These are phyloP conservation scores for Mormoops blainvillei DNA, from an alignment of 2,113 vertebrate genomes.

Conservation along the genomic window DNA sequence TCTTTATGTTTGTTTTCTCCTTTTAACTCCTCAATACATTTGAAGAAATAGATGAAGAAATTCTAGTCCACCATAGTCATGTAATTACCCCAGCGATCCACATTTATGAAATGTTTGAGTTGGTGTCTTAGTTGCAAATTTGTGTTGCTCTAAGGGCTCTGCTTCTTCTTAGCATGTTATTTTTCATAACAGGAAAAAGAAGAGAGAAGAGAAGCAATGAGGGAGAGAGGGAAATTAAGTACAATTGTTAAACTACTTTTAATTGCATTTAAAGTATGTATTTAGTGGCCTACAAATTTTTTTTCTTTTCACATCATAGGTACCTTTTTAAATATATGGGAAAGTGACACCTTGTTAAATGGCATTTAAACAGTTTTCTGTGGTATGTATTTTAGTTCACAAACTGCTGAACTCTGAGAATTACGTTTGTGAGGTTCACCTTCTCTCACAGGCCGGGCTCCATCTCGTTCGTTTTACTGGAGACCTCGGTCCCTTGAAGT, in stretches of 20 bases:
- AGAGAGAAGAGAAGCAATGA: background rate
- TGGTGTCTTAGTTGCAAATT: background rate
- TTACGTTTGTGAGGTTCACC: background rate
- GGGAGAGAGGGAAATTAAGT: background rate
- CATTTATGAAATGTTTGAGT: background rate
- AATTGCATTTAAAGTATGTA: background rate
- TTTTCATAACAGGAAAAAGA: background rate
- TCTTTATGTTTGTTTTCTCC: background rate
- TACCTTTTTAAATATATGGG: background rate
- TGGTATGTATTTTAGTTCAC: background rate
- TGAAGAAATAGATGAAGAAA: background rate
- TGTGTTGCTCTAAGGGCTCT: background rate
- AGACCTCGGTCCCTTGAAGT: background rate
- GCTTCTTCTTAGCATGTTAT: background rate
- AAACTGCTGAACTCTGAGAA: background rate
- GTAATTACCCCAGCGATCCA: background rate
- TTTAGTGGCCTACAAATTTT: background rate
- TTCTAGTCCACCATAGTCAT: background rate
- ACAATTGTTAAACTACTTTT: background rate
- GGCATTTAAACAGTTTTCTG: background rate
- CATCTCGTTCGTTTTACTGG: background rate
- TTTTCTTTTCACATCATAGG: background rate
- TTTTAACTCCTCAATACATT: background rate
- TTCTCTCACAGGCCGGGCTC: background rate
- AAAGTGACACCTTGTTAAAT: background rate